Conservation (phyloP, 2,797 vertebrate genomes). For the Hybognathus amarus region DNA sequence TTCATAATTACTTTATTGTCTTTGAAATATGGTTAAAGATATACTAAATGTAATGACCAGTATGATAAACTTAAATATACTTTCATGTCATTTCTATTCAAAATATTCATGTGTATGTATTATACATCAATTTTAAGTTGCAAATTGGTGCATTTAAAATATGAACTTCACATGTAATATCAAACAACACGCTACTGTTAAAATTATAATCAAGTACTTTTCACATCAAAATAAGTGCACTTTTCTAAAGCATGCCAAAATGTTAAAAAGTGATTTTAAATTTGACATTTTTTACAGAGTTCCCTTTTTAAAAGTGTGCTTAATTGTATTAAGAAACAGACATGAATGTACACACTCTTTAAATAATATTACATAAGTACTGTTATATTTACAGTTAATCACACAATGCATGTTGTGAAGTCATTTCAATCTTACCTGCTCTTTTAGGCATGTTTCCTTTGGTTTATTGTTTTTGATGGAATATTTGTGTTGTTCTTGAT, state of each 20-base stretch:
- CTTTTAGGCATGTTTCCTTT: slow-evolving; percentile 43
- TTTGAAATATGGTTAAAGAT: not conserved
- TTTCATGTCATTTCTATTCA: not conserved
- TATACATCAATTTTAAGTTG: no score
- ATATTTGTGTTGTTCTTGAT: not conserved
- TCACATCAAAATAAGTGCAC: not conserved
- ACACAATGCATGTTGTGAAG: not conserved
- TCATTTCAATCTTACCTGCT: slow-evolving; percentile 41
- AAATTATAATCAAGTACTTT: not conserved
- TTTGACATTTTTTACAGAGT: not conserved
- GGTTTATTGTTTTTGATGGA: not conserved
- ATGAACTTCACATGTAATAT: not conserved
- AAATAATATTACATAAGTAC: not conserved
- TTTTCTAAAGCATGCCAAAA: not conserved
- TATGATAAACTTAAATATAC: not conserved
- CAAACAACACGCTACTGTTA: no score
- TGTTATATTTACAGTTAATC: not conserved
- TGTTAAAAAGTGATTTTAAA: not conserved
- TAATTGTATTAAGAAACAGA: not conserved
- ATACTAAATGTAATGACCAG: not conserved
- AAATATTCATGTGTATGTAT: not conserved
- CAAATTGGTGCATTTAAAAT: not conserved
- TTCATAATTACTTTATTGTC: not conserved
- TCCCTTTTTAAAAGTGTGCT: not conserved
- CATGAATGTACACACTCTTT: not conserved